Base-by-base conservation (phyloP, 2,113 vertebrate genomes). In the Scortum barcoo region DNA sequence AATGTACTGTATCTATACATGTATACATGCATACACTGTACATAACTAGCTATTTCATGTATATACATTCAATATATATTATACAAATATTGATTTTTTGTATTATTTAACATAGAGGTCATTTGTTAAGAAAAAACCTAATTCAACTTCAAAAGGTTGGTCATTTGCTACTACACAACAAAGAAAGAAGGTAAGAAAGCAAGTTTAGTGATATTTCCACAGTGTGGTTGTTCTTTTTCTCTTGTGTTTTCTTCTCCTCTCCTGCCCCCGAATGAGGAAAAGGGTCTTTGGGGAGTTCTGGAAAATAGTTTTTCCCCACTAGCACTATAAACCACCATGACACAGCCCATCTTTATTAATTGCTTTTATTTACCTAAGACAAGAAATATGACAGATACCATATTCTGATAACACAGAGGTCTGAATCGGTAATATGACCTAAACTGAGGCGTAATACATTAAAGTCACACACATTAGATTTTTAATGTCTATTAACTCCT, bases 401-500 rank as follows among this genome's bases (percentile, higher is more conserved):
- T 28, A 72, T 84, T 72, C 61, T 46, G 16, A 58, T 60, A 72
- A 75, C 30, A 28, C 63, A 80, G 72, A 51, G 67, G 30, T 70
- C 24, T 65, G n/a, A 24, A 20, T 46, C 71, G 50, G 36, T 33
- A 76, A 62, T 67, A 28, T 70, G 67, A 46, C 30, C 42, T 56
- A 63, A 85, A 66, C 65, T 40, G 63, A 71, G 48, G 61, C 14
- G 26, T 71, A 62, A 86, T 81, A 67, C 72, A 87, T 87, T 84
- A 76, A 63, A 76, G 73, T 68, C 54, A 38, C 62, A 72, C 60
- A 77, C 38, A 85, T 86, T 81, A 81, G 74, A 79, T 81, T 69
- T 89, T 84, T 87, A 87, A 84, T 84, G 82, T 77, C 74, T 78
- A 84, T 87, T 87, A 86, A 86, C 83, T 87, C 84, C 67, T 87